Evolutionary conservation across 2,797 vertebrate genomes (phyloP).

Genomic region (Triplophysa yarkandensis): DNA sequence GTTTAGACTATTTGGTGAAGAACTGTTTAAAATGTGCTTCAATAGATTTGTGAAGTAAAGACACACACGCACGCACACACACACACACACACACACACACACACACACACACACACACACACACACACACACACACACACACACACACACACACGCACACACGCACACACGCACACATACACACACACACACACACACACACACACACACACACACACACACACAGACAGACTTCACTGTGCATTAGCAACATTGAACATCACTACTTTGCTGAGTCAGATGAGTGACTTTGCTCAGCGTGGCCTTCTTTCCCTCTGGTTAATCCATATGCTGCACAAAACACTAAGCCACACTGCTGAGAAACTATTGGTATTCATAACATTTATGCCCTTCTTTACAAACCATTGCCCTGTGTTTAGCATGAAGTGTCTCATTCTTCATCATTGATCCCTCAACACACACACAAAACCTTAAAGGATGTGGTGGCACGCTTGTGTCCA

Average conservation of each 20-base stretch:
- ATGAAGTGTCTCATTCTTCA: not conserved
- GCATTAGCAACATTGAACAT: constrained; percentile 2
- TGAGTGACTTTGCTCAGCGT: not conserved
- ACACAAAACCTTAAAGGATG: not conserved
- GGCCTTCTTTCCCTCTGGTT: not conserved
- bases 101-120: too few species aligned
- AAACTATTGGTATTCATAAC: constrained; percentile 7
- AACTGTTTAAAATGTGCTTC: too few species aligned
- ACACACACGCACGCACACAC: too few species aligned
- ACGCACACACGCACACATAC: too few species aligned
- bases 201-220: constrained; percentile 4
- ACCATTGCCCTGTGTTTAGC: not conserved
- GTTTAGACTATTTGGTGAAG: too few species aligned
- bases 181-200: too few species aligned
- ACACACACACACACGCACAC: too few species aligned
- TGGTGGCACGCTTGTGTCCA: too few species aligned
- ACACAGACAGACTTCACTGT: not conserved
- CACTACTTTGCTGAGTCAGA: constrained; percentile 39
- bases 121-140: too few species aligned
- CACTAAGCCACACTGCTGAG: not conserved
- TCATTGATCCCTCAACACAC: not conserved
- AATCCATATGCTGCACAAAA: constrained; percentile 18
- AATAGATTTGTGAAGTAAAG: too few species aligned
- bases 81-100: too few species aligned
- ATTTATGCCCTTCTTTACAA: constrained; percentile 25